Conservation (phyloP, 2,888 invertebrate genomes). For the Melolontha melolontha region DNA sequence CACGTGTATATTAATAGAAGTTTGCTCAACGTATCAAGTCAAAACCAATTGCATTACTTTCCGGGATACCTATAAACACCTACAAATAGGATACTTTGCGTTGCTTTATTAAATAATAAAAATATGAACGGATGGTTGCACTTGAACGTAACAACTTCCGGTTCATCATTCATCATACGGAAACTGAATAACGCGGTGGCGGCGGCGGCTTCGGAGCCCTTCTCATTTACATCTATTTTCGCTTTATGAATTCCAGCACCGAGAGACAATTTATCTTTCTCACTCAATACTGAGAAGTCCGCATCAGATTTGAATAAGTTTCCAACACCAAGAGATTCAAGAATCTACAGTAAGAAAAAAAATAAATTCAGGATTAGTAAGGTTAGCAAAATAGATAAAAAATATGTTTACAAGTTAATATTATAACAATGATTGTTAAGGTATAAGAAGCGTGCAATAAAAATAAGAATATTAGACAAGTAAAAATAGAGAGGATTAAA, state of each 20-base stretch:
- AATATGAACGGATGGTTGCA: conserved; percentile 90
- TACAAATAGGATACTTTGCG: conserved; percentile 75
- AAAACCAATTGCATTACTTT: not conserved
- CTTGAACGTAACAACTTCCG: conserved; percentile 69
- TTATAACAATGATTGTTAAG: no score
- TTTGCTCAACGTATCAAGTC: conserved; percentile 31
- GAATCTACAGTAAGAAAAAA: conserved; percentile 59
- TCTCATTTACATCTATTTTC: conserved; percentile 85
- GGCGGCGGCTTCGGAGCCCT: conserved; percentile 88
- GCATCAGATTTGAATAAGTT: conserved; percentile 68
- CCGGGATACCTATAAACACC: conserved; percentile 62
- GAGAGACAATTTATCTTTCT: conserved; percentile 64
- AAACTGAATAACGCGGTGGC: conserved; percentile 87
- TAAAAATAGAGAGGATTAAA: no score
- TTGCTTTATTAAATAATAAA: conserved; percentile 78
- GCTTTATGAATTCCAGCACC: conserved; percentile 80
- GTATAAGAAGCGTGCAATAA: no score
- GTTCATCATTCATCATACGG: conserved; percentile 70
- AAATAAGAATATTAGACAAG: no score
- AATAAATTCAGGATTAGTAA: conserved; percentile 25
- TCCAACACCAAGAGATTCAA: conserved; percentile 70
- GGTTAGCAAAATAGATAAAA: no score
- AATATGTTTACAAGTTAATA: no score
- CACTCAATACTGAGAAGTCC: conserved; percentile 70
- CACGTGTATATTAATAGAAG: not conserved